A percentile compares a stretch with the other conserved stretches of the same genome.
Evolutionary conservation across 1,140 invertebrate genomes (phyloP).

Genomic region (Bradysia coprophila): DNA sequence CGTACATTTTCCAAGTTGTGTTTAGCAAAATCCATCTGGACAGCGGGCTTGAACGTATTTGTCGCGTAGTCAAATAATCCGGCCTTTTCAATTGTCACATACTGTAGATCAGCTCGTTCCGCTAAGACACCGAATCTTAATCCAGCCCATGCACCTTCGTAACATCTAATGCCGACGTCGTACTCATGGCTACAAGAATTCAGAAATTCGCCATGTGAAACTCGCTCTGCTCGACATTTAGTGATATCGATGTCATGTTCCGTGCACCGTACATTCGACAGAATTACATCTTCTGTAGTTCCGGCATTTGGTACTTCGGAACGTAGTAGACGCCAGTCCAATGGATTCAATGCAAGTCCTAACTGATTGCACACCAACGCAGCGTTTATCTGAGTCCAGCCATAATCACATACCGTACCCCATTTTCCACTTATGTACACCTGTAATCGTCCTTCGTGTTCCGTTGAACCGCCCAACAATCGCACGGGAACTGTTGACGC

Average conservation of each 20-base stretch:
- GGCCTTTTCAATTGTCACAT: slow-evolving; percentile 74
- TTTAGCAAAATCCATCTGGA: slow-evolving; percentile 91
- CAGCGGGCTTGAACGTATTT: slow-evolving; percentile 73
- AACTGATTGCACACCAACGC: slow-evolving; percentile 90
- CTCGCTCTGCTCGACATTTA: slow-evolving; percentile 58
- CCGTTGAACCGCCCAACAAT: slow-evolving; percentile 52
- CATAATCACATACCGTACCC: slow-evolving; percentile 95
- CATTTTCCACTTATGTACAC: slow-evolving; percentile 66
- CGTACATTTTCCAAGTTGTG: slow-evolving; percentile 75
- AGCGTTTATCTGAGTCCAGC: slow-evolving; percentile 84
- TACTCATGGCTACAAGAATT: slow-evolving; percentile 76
- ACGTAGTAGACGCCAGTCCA: slow-evolving; percentile 73
- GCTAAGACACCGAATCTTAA: slow-evolving; percentile 74
- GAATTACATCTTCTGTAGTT: slow-evolving; percentile 50
- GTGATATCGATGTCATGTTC: slow-evolving; percentile 86
- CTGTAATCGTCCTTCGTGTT: slow-evolving; percentile 62
- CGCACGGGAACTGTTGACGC: slow-evolving; percentile 44
- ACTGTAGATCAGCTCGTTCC: slow-evolving; percentile 71
- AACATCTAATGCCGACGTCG: slow-evolving; percentile 77
- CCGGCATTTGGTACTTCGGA: slow-evolving; percentile 63
- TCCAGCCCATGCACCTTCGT: slow-evolving; percentile 83
- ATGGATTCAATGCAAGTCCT: slow-evolving; percentile 78
- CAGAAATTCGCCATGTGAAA: slow-evolving; percentile 50
- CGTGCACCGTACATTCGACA: slow-evolving; percentile 79
- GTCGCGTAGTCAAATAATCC: slow-evolving; percentile 88